Base-by-base conservation (phyloP, 2,113 vertebrate genomes). In the Casuarius casuarius region DNA sequence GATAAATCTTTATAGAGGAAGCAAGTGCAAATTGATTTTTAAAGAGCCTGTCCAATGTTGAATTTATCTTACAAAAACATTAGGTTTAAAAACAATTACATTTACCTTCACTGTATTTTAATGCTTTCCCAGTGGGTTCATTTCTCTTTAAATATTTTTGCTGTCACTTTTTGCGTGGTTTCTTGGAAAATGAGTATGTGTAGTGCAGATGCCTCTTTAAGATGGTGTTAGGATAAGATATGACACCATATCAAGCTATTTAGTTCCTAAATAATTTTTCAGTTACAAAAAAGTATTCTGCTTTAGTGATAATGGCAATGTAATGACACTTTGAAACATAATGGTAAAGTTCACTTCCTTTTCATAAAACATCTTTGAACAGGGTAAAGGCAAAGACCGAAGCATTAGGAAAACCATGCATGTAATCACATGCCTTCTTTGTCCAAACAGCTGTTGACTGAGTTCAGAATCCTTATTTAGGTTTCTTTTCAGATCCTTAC, bases 1-100 rank as follows among this genome's bases (percentile, higher is more conserved):
- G 90, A 98, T 98, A 98, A 98, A 98, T 98, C 97, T 97, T 98
- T 97, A 97, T 95, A 91, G 94, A 95, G 91, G 96, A 97, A 98
- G 95, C 31, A 80, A 97, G 89, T 63, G 94, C 97, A 98, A 98
- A 98, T 98, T 97, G 97, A 98, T 98, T 98, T 98, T 97, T 98
- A 98, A 98, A 98, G 96, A 98, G 96, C 94, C 82, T 97, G 96
- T 97, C 97, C 96, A 87, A 96, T 70, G 84, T 92, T 75, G 95
- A 97, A 98, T 98, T 97, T 97, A 97, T 98, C 97, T 98, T 97
- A 96, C 4, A 7, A 97, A 98, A 98, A 97, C 89, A 95, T 96
- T 97, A 66, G 83, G 82, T 95, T 97, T 93, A 84, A 97, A 97
- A 98, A 96, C 97, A 97, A 97, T 97, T 95, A 95, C 94, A 95